Percentiles rank a stretch among this genome's conserved stretches.
These are phyloP conservation scores for Yponomeuta evonymella DNA, from an alignment of 2,888 invertebrate species.

Conservation along the genomic window DNA sequence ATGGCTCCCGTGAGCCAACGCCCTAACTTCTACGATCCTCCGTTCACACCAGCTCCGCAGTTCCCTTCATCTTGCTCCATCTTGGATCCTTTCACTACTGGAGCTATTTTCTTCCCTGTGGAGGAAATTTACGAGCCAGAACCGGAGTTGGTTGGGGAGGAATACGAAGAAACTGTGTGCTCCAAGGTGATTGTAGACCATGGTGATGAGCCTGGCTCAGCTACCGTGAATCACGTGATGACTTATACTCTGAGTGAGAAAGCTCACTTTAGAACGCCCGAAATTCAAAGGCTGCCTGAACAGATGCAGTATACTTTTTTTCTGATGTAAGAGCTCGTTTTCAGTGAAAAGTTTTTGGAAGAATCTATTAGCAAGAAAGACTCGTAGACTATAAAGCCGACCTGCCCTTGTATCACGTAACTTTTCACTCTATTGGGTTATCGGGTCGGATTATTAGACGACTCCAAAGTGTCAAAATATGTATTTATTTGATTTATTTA, in stretches of 20 bases:
- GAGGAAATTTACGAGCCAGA: constrained; percentile 45
- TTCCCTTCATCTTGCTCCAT: constrained; percentile 37
- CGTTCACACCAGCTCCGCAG: constrained; percentile 40
- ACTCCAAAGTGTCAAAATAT: too few species aligned
- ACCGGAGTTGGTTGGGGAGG: constrained; percentile 57
- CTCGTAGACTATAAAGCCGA: too few species aligned
- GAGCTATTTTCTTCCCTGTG: constrained; percentile 32
- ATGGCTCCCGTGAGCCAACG: constrained; percentile 43
- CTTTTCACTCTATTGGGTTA: too few species aligned
- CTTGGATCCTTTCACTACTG: constrained; percentile 42
- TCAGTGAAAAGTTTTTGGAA: not conserved
- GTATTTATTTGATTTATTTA: too few species aligned
- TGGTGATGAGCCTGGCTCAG: constrained; percentile 53
- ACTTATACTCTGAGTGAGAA: constrained; percentile 62
- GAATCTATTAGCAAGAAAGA: not conserved
- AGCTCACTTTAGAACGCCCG: constrained; percentile 55
- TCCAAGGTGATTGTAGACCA: constrained; percentile 56
- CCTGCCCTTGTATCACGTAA: too few species aligned
- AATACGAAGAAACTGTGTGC: constrained; percentile 57
- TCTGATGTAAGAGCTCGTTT: constrained; percentile 35
- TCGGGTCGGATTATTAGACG: too few species aligned
- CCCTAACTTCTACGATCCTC: constrained; percentile 49
- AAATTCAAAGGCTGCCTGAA: constrained; percentile 55
- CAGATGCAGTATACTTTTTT: constrained; percentile 65
- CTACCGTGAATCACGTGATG: constrained; percentile 61